Evolutionary conservation across 2,797 vertebrate genomes (phyloP).

Genomic region (Megalops cyprinoides): DNA sequence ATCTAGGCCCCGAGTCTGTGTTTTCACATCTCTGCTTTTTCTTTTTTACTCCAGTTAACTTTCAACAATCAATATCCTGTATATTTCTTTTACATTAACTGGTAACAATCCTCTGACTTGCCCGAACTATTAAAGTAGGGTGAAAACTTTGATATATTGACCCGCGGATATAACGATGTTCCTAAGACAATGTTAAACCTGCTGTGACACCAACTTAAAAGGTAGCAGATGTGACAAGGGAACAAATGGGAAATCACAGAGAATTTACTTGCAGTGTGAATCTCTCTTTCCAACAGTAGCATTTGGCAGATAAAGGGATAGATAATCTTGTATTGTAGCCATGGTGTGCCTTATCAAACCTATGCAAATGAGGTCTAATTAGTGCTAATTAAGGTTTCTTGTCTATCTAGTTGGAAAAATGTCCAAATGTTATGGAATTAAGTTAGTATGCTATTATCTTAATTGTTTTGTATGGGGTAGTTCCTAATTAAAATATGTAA

Average conservation of each 20-base stretch:
- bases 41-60: neutral
- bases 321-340: conserved; percentile 82
- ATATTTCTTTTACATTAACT: no score
- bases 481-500: conserved; percentile 89
- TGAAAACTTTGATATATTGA: conserved; percentile 6
- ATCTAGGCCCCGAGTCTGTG: no score
- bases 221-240: conserved; percentile 30
- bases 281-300: conserved; percentile 73
- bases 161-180: conserved; percentile 1
- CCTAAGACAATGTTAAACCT: conserved; percentile 26
- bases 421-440: conserved; percentile 90
- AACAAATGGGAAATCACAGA: conserved; percentile 69
- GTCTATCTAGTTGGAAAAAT: conserved; percentile 85
- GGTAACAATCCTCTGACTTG: neutral
- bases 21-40: no score
- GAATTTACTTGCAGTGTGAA: conserved; percentile 77
- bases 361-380: conserved; percentile 92
- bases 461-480: conserved; percentile 88
- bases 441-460: conserved; percentile 85
- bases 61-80: neutral
- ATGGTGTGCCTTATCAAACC: conserved; percentile 88
- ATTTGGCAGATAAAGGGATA: conserved; percentile 82
- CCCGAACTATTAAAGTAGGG: neutral
- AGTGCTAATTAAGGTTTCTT: conserved; percentile 89
- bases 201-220: conserved; percentile 5